Base-by-base conservation (phyloP, 2,888 invertebrate genomes). In the Drosophila recens region DNA sequence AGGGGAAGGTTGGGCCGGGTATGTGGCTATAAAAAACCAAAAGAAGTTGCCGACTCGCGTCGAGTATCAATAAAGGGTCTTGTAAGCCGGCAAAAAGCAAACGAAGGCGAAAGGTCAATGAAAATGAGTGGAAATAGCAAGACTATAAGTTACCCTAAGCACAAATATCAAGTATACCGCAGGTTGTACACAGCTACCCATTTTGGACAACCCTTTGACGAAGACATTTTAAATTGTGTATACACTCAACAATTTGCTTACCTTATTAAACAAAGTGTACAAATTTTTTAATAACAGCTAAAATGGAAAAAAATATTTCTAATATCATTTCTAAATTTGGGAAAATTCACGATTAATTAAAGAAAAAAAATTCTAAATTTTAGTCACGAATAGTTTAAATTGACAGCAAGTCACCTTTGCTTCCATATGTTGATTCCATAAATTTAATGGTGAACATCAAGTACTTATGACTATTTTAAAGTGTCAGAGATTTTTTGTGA, bases 51-150 rank as follows among this genome's bases (percentile, higher is more conserved):
- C 70, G 42, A 73, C 70, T 61, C 75, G 33, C 69, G 72, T 62
- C 67, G 78, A 84, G 66, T 86, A 87, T 83, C 84, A 86, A 80
- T 89, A 83, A 86, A 80, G 78, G 84, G 71, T 42, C 87, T 56
- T 87, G 87, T 81, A 84, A 87, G 82, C 79, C 79, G 62, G 72
- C 66, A 57, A 46, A 69, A 77, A 68, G 54, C 67, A 61, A 70
- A 57, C 53, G 56, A 36, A 70, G 51, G 56, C 65, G 30, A 82
- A 81, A 87, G 87, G 85, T 75, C 79, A 84, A 69, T 57, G 57
- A 59, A 53, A 77, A 78, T 79, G 67, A 48, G 66, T 65, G 49
- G 38, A 51, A 72, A 72, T 36, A 51, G 38, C 17, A 23, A 49
- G 20, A 76, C 74, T 59, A 15, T 15, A n/a, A 33, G 20, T 38